Evolutionary conservation across 1,140 invertebrate species (phyloP).

Genomic region (Pseudomyrmex gracilis): DNA sequence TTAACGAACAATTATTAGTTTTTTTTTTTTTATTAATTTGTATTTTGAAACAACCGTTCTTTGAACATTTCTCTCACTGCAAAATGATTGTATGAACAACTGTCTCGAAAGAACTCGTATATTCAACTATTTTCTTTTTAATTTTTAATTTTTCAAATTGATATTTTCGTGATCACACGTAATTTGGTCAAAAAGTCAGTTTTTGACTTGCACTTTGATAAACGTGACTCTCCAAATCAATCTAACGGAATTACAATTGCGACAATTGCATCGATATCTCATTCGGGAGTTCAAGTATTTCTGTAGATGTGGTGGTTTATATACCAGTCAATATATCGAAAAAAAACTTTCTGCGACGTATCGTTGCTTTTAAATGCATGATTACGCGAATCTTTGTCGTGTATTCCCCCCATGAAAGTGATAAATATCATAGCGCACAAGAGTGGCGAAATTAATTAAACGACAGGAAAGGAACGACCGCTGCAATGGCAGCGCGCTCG

Average conservation of each 20-base stretch:
- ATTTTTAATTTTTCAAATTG: too few species aligned
- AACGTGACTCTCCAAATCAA: not conserved
- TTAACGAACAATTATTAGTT: too few species aligned
- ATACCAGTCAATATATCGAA: not conserved
- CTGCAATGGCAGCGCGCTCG: too few species aligned
- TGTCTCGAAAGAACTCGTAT: too few species aligned
- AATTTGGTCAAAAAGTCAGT: not conserved
- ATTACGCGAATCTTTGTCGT: constrained; percentile 14
- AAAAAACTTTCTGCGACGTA: not conserved
- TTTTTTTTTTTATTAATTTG: too few species aligned
- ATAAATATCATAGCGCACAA: not conserved
- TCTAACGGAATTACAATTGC: constrained; percentile 42
- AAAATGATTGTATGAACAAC: too few species aligned
- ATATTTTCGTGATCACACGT: too few species aligned
- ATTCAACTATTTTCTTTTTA: too few species aligned
- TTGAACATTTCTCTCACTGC: not conserved
- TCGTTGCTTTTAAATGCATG: not conserved
- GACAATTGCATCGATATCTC: constrained; percentile 41
- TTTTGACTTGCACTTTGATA: not conserved
- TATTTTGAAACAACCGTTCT: not conserved
- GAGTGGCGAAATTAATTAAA: not conserved
- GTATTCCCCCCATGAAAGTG: not conserved
- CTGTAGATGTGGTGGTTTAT: constrained; percentile 10
- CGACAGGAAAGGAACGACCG: too few species aligned
- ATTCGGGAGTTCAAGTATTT: not conserved